phyloP scores from a whole-genome alignment of 1,140 invertebrate genomes.

The Drosophila guanche region DNA sequence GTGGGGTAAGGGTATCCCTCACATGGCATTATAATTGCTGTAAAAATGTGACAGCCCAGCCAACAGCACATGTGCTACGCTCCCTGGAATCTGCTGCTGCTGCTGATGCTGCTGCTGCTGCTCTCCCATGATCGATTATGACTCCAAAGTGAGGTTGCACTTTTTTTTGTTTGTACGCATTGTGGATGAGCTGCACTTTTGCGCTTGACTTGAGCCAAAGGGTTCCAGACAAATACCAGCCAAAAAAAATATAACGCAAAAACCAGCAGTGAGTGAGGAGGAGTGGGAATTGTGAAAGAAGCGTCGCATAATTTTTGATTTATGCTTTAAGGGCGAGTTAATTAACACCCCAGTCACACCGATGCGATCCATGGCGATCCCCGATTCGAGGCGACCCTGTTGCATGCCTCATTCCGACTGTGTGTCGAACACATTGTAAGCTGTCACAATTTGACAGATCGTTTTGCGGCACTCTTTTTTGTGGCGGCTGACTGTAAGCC shows the following conservation, averaged over 20 bases:
- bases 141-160: conserved; percentile 53
- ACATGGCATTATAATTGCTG: conserved; percentile 49
- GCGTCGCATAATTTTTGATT: conserved; percentile 68
- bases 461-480: conserved; percentile 46
- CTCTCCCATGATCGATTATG: conserved; percentile 55
- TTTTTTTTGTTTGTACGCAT: conserved; percentile 12
- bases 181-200: conserved; percentile 46
- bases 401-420: conserved; percentile 16
- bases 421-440: conserved; percentile 57
- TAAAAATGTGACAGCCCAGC: conserved; percentile 36
- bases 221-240: conserved; percentile 20
- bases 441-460: conserved; percentile 75
- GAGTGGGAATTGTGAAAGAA: conserved; percentile 33
- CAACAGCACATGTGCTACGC: conserved; percentile 36
- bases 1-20: conserved; percentile 2
- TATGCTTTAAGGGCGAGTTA: conserved; percentile 58
- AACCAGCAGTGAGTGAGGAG: neutral
- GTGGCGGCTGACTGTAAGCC: conserved; percentile 24
- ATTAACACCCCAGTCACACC: conserved; percentile 57
- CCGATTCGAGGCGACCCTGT: neutral
- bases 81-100: conserved; percentile 14
- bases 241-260: conserved; percentile 12
- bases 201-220: conserved; percentile 45
- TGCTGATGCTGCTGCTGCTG: conserved; percentile 6
- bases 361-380: neutral